Percentiles rank a stretch among this genome's conserved stretches.
These are phyloP conservation scores for Calameuta filiformis DNA, from an alignment of 2,888 invertebrate genomes.

Conservation along the genomic window DNA sequence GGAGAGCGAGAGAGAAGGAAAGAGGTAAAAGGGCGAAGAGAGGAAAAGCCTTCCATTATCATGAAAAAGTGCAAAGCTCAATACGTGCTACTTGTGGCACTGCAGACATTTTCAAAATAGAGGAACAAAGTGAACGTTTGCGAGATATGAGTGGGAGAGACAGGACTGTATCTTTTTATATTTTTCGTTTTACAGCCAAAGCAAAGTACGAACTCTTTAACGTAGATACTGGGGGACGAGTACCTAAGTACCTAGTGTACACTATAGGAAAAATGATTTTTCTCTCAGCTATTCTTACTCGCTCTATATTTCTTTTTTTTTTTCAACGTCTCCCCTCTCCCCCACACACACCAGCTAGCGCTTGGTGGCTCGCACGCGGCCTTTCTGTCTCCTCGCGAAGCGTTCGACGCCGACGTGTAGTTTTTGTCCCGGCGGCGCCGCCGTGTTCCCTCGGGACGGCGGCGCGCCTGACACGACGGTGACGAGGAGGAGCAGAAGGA, in stretches of 20 bases:
- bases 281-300: neutral
- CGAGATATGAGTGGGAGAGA: neutral
- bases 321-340: neutral
- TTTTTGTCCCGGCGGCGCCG: constrained; percentile 28
- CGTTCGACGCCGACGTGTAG: constrained; percentile 26
- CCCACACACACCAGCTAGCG: neutral
- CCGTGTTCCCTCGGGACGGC: constrained; percentile 24
- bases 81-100: neutral
- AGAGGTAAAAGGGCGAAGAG: neutral
- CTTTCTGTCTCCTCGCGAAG: neutral
- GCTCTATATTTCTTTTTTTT: neutral
- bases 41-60: neutral
- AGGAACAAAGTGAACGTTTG: neutral
- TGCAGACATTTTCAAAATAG: neutral
- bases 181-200: neutral
- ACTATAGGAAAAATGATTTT: neutral
- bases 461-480: constrained; percentile 10
- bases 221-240: neutral
- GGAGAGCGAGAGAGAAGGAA: neutral
- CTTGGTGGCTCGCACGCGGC: neutral
- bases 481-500: constrained; percentile 15
- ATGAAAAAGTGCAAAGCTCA: neutral
- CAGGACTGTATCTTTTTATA: neutral
- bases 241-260: neutral
- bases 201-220: neutral